Evolutionary conservation across 2,888 invertebrate genomes (phyloP).

Genomic region (Agrochola litura): DNA sequence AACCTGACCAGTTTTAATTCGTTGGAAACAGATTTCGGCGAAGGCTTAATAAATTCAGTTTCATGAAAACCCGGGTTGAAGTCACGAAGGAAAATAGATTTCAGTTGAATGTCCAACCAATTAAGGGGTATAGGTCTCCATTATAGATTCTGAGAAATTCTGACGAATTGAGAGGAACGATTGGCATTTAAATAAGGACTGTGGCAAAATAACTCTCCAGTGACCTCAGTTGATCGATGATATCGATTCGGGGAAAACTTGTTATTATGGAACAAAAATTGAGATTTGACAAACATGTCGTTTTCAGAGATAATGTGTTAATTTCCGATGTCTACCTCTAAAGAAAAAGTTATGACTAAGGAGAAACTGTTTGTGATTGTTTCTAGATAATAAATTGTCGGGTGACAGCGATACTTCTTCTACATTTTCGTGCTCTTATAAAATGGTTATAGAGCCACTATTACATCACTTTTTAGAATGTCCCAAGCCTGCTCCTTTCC

Average conservation of each 20-base stretch:
- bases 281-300: not conserved
- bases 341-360: no score
- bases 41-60: conserved; percentile 39
- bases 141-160: conserved; percentile 24
- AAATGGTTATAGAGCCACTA: no score
- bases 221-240: not conserved
- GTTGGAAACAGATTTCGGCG: conserved; percentile 18
- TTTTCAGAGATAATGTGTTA: not conserved
- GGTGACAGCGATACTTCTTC: no score
- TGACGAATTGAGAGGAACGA: not conserved
- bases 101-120: conserved; percentile 14
- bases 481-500: no score
- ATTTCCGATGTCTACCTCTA: not conserved
- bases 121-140: conserved; percentile 23
- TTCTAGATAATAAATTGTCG: no score
- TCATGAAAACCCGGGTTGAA: not conserved
- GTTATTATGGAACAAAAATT: not conserved
- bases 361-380: no score
- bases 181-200: not conserved
- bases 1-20: not conserved
- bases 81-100: conserved; percentile 33
- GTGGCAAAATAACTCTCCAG: not conserved
- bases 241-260: not conserved
- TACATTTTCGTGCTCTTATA: no score
- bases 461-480: no score